phyloP scores from a whole-genome alignment of 2,888 invertebrate genomes.

The Diogma glabrata region DNA sequence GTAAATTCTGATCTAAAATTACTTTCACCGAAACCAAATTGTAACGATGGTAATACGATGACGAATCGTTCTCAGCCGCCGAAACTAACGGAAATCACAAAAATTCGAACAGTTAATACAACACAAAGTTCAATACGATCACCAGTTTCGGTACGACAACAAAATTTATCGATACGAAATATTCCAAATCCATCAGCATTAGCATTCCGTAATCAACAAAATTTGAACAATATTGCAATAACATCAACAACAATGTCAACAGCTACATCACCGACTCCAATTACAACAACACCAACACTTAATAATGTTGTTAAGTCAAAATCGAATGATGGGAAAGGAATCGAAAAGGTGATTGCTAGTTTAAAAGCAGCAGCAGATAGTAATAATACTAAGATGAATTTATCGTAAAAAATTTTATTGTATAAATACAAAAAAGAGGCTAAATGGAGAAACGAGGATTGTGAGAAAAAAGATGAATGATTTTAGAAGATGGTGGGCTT shows the following conservation, averaged over 20 bases:
- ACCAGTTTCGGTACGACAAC: constrained; percentile 30
- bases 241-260: not conserved
- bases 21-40: not conserved
- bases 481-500: no score
- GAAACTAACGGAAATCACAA: not conserved
- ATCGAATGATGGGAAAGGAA: constrained; percentile 25
- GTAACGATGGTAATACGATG: not conserved
- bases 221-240: not conserved
- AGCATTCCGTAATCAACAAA: constrained; percentile 40
- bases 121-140: not conserved
- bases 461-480: no score
- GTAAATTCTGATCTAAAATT: no score
- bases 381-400: no score
- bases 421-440: no score
- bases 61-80: not conserved
- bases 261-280: not conserved
- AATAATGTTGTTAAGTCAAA: constrained; percentile 12
- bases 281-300: not conserved
- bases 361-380: constrained; percentile 28
- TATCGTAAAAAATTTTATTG: no score
- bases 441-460: no score
- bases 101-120: not conserved
- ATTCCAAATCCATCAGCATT: constrained; percentile 52
- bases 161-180: constrained; percentile 48
- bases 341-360: constrained; percentile 35